Base-by-base conservation (phyloP, 2,113 vertebrate genomes). In the Hydropotes inermis region DNA sequence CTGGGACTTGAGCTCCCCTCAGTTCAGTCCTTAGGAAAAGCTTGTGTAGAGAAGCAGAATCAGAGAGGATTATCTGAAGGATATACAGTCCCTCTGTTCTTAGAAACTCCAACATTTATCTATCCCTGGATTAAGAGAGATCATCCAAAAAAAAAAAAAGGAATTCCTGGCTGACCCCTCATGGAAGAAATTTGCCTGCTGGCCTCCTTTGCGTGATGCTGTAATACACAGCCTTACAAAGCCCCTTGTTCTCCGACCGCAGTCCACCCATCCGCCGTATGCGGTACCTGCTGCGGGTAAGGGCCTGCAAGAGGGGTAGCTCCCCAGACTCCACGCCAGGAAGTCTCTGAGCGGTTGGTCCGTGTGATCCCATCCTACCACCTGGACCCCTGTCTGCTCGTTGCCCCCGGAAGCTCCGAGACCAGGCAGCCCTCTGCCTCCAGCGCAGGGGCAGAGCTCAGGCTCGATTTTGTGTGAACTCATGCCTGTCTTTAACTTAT, bases 1-100 rank as follows among this genome's bases (percentile, higher is more conserved):
- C 52, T 23, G 5, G 81, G 28, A 11, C 47, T 91, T 58, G 36
- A 96, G 60, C 43, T 61, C 55, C 60, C 11, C 15, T 23, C 7
- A 1, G 6, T 95, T 79, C 16, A 88, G 82, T 91, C 11, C 47
- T 55, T 54, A 89, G 78, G 76, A 95, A 93, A 91, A 95, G 36
- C 60, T 89, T 97, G 36, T 60, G 92, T 93, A 86, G 54, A 95
- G 58, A 89, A 94, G 50, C 15, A 86, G 93, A 96, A 85, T 91
- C 74, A 85, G 52, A 96, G 88, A 88, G 50, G 89, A 94, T 93
- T 93, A 74, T 9, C 39, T 87, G 39, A 87, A 74, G 57, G 25
- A 74, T 76, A 61, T 91, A 33, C 25, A 50, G 16, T 12, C 39
- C 33, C 81, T 87, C 57, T 79, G 55, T 83, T 95, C 54, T 92